phyloP scores from a whole-genome alignment of 2,113 vertebrate genomes.

The Tragelaphus strepsiceros region DNA sequence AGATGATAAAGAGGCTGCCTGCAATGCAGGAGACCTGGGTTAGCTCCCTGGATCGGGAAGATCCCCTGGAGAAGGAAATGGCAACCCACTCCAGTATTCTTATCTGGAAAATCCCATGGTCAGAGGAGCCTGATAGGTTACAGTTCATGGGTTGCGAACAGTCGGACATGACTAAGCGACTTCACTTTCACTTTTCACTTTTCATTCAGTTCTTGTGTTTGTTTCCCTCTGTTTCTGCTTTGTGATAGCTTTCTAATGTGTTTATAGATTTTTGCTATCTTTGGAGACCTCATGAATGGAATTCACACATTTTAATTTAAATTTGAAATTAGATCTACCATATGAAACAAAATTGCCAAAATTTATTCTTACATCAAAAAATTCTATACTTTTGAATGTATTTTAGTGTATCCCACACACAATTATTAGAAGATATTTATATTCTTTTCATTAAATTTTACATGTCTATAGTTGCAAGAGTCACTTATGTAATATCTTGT shows the following conservation, averaged over 20 bases:
- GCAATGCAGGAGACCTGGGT: neutral
- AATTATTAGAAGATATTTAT: neutral
- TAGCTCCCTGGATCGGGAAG: neutral
- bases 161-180: neutral
- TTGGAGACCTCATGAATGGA: neutral
- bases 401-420: neutral
- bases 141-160: neutral
- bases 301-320: conserved; percentile 7
- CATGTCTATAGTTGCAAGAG: neutral
- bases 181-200: neutral
- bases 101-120: neutral
- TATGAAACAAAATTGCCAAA: conserved; percentile 13
- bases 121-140: neutral
- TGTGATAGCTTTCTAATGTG: neutral
- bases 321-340: conserved; percentile 30
- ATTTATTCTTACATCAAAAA: neutral
- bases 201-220: neutral
- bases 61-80: neutral
- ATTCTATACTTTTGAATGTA: neutral
- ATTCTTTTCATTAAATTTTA: neutral
- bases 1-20: neutral
- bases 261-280: neutral
- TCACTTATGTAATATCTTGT: neutral
- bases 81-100: neutral
- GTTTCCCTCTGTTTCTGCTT: neutral